phyloP scores from a whole-genome alignment of 2,888 invertebrate genomes.

The Artemia sinica region DNA sequence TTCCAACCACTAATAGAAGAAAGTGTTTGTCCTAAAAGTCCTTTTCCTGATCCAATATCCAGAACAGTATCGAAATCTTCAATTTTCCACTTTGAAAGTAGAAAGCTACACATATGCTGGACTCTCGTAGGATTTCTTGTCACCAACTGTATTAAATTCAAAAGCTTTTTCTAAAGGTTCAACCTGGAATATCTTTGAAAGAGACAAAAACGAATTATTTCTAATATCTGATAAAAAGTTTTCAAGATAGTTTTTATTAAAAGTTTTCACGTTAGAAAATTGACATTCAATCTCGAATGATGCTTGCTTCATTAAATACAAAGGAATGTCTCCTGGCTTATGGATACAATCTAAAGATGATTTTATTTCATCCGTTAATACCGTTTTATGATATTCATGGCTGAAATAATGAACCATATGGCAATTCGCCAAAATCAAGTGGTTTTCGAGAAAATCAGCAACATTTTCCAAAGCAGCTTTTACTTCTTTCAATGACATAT shows the following conservation, averaged over 20 bases:
- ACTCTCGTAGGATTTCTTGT: constrained; percentile 68
- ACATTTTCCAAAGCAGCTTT: constrained; percentile 29
- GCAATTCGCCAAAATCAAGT: constrained; percentile 47
- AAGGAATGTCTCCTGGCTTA: not conserved
- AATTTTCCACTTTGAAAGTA: not conserved
- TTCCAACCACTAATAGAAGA: constrained; percentile 49
- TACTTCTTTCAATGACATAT: constrained; percentile 34
- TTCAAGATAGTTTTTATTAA: too few relatives aligned
- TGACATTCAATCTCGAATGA: too few relatives aligned
- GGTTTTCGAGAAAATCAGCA: constrained; percentile 38
- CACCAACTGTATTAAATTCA: constrained; percentile 23
- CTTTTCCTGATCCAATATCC: constrained; percentile 78
- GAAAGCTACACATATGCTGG: constrained; percentile 39
- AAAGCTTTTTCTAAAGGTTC: too few relatives aligned
- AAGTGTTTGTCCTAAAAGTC: constrained; percentile 58
- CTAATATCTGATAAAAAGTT: too few relatives aligned
- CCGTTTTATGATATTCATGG: constrained; percentile 43
- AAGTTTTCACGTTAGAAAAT: too few relatives aligned
- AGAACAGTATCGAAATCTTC: constrained; percentile 43
- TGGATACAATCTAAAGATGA: not conserved
- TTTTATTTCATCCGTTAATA: not conserved
- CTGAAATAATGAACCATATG: constrained; percentile 61
- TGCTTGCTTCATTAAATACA: too few relatives aligned
- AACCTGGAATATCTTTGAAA: too few relatives aligned
- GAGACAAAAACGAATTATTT: too few relatives aligned